Percentiles rank a stretch among this genome's conserved stretches.
These are phyloP conservation scores for Motacilla alba DNA, from an alignment of 2,113 vertebrate species.

Conservation along the genomic window DNA sequence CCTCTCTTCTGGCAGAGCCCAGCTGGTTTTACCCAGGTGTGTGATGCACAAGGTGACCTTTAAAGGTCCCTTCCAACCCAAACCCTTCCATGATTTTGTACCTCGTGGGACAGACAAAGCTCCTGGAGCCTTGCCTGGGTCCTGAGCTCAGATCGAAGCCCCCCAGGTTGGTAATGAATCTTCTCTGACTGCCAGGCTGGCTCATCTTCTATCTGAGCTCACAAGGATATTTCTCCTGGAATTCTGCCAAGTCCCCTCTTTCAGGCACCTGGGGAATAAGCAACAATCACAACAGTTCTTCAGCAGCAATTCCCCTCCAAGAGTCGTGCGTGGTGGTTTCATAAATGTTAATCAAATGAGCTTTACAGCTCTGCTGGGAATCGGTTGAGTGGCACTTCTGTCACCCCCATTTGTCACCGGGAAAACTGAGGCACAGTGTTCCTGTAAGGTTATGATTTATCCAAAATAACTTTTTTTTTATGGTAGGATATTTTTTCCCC, in stretches of 20 bases:
- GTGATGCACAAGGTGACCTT: background rate
- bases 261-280: background rate
- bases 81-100: background rate
- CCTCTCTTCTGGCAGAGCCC: background rate
- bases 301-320: background rate
- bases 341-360: background rate
- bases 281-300: background rate
- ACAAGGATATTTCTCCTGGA: background rate
- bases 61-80: background rate
- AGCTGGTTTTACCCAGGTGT: background rate
- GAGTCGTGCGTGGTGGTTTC: background rate
- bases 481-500: fast-evolving
- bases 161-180: background rate
- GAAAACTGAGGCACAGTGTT: background rate
- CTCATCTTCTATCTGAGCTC: background rate
- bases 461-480: background rate
- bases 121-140: background rate
- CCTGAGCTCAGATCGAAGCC: background rate
- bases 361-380: background rate
- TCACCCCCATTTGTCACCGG: background rate
- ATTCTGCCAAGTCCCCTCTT: background rate
- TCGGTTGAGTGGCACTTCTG: background rate
- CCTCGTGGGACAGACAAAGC: background rate
- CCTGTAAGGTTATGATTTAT: background rate
- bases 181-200: background rate